A percentile compares a stretch with the other conserved stretches of the same genome.
Evolutionary conservation across 2,113 vertebrate genomes (phyloP).

Genomic region (Copsychus sechellarum): DNA sequence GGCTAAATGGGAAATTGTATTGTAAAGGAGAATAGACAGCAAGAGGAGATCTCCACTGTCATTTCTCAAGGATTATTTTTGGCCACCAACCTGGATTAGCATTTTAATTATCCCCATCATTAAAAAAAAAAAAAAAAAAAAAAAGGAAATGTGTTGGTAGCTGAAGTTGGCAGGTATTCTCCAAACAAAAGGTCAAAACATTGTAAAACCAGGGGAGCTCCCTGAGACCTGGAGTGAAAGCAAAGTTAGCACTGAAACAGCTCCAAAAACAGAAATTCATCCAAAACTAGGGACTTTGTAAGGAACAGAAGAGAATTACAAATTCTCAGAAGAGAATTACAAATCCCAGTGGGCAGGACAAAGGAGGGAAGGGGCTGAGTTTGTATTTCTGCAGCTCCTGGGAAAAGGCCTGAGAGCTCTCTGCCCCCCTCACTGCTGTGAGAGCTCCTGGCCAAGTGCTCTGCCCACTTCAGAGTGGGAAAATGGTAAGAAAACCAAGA

Average conservation of each 20-base stretch:
- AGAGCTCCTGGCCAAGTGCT: background rate
- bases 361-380: background rate
- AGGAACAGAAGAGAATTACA: background rate
- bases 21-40: constrained; percentile 4
- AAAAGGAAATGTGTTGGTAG: background rate
- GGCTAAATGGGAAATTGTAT: constrained; percentile 57
- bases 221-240: background rate
- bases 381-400: background rate
- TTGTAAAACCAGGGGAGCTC: background rate
- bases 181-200: background rate
- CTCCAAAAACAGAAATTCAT: background rate
- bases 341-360: background rate
- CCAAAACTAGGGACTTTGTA: background rate
- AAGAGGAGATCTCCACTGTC: constrained; percentile 24
- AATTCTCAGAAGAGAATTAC: background rate
- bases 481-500: background rate
- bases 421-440: background rate
- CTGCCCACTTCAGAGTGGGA: background rate
- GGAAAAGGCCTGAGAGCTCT: background rate
- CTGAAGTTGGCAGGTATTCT: background rate
- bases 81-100: constrained; percentile 31
- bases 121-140: background rate
- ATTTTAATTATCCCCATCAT: constrained; percentile 24
- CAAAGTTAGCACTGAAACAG: background rate
- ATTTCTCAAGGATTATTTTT: constrained; percentile 63